Base-by-base conservation (phyloP, 2,113 vertebrate species). In the Balaenoptera acutorostrata region DNA sequence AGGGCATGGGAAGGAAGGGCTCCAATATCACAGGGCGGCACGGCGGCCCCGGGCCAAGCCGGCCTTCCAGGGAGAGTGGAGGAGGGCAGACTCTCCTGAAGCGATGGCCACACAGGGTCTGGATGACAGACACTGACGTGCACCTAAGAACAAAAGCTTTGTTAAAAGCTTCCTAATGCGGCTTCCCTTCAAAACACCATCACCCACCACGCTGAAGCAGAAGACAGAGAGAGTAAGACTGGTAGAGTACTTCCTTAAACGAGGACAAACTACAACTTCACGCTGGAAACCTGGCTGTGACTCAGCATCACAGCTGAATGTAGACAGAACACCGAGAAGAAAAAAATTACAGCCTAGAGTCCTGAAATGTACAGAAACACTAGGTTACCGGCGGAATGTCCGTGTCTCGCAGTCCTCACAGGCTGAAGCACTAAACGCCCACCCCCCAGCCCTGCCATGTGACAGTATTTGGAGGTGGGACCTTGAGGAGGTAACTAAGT, bases 61-160 rank as follows among this genome's bases (percentile, higher is more conserved):
- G 9, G 90, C 39, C 69, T 61, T 36, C 66, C 21, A 0, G 78
- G 0, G 17, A 52, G 33, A 0, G 8, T 0, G 2, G 1, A 36
- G 36, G 8, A 33, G 84, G 36, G 39, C 59, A 33, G 59, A 3
- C 11, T 15, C 74, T 11, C 1, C 68, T 3, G 4, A 12, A 17
- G 8, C 0, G 1, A 46, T 0, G 2, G 3, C 57, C 6, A 0
- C 2, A 71, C 11, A 7, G 17, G 9, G 5, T 1, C 33, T 33
- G 27, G 21, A 8, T 0, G 27, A 13, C 41, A 23, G 61, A 6
- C 0, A 10, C 31, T 0, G 57, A 27, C 9, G 23, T 0, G 18
- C 44, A 20, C 20, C 44, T 9, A 0, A 4, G 31, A 7, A 3
- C 29, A 6, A 39, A 39, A 0, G 59, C 20, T 10, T 10, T 1